Conservation (phyloP, 2,888 invertebrate species). For the Dolichopus griseipennis region DNA sequence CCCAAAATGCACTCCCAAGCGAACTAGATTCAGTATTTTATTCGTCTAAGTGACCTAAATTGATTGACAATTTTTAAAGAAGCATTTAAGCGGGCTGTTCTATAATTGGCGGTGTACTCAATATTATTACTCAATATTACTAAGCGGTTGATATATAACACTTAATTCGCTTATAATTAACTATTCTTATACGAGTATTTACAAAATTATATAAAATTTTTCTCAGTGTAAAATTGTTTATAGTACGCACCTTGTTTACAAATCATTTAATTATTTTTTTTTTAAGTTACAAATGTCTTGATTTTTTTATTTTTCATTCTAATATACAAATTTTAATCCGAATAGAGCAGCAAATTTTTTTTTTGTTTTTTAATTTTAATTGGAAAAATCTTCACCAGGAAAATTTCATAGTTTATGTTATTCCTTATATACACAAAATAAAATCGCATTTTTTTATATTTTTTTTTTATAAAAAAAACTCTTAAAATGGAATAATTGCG, state of each 20-base stretch:
- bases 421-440: neutral
- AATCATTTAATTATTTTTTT: neutral
- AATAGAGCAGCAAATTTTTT: neutral
- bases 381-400: no score
- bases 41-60: no score
- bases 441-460: neutral
- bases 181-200: no score
- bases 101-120: no score
- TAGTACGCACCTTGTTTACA: neutral
- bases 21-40: no score
- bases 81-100: no score
- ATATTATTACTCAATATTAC: no score
- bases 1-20: no score
- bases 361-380: neutral
- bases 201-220: no score
- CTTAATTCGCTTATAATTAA: no score
- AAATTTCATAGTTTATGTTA: neutral
- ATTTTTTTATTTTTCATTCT: neutral
- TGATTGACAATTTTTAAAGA: no score
- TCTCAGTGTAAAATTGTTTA: neutral
- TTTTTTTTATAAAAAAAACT: neutral
- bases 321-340: neutral
- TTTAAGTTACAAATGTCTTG: neutral
- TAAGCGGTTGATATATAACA: no score
- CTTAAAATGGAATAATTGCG: slow-evolving; percentile 1